A percentile compares a stretch with the other conserved stretches of the same genome.
Conservation (phyloP, 1,140 invertebrate genomes). For the Polypedilum pembai region DNA sequence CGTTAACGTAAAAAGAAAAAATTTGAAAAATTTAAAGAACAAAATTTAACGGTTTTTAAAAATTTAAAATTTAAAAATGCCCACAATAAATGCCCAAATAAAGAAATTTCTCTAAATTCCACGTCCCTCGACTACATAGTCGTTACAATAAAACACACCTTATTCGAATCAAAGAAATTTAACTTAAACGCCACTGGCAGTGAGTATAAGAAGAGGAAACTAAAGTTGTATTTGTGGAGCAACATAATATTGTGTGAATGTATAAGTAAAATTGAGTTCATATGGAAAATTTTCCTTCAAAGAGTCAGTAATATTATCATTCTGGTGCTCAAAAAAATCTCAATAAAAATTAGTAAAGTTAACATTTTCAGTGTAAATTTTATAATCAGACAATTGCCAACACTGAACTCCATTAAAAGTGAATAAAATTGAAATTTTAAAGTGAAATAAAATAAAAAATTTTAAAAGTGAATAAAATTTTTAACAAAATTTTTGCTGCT, state of each 20-base stretch:
- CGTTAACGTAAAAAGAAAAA: too few species aligned
- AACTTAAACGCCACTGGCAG: background rate
- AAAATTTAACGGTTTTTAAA: too few species aligned
- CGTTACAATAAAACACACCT: too few species aligned
- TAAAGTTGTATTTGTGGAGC: background rate
- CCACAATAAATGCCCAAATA: too few species aligned
- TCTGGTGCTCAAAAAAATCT: constrained; percentile 26
- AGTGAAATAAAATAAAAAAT: background rate
- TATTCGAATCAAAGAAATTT: too few species aligned
- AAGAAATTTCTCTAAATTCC: too few species aligned
- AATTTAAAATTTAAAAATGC: too few species aligned
- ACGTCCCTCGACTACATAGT: too few species aligned
- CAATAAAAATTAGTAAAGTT: constrained; percentile 7
- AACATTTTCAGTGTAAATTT: background rate
- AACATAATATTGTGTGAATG: background rate
- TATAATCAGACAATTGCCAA: background rate
- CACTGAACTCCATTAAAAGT: background rate
- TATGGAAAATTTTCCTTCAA: background rate
- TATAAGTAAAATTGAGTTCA: background rate
- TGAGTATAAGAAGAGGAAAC: background rate
- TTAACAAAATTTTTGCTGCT: background rate
- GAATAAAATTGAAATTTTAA: background rate
- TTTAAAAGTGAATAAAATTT: background rate
- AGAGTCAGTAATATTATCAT: constrained; percentile 8
- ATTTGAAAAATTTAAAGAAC: too few species aligned